Evolutionary conservation across 2,113 vertebrate genomes (phyloP).

Genomic region (Galeopterus variegatus): DNA sequence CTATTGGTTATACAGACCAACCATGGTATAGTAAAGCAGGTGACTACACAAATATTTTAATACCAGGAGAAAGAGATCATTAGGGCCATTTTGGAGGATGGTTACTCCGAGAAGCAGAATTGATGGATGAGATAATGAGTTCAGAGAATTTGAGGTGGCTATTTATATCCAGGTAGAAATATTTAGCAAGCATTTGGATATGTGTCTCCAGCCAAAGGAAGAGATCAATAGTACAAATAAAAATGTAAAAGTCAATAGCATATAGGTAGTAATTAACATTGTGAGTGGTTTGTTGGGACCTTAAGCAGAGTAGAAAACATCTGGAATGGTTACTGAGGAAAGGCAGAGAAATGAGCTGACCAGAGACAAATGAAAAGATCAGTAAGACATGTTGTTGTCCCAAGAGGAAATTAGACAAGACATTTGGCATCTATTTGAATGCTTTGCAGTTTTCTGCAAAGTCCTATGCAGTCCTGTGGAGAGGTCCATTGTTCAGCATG

Average conservation of each 20-base stretch:
- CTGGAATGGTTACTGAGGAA: background rate
- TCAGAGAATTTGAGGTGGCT: background rate
- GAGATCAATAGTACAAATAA: background rate
- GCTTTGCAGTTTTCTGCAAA: background rate
- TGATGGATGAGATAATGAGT: background rate
- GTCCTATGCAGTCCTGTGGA: background rate
- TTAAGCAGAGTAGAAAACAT: conserved; percentile 6
- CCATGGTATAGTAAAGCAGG: background rate
- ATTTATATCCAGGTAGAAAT: background rate
- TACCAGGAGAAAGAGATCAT: background rate
- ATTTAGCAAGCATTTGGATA: background rate
- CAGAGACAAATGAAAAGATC: background rate
- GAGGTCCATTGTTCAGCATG: background rate
- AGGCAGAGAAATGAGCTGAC: background rate
- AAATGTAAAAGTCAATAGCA: background rate
- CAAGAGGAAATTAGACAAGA: background rate
- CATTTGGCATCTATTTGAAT: background rate
- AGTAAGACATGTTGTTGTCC: background rate
- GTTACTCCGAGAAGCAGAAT: background rate
- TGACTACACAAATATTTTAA: background rate
- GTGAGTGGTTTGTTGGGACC: background rate
- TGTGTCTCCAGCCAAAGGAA: background rate
- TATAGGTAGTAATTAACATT: background rate
- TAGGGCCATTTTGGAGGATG: background rate
- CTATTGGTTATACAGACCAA: background rate